Percentiles rank a stretch among this genome's conserved stretches.
Evolutionary conservation across 1,140 invertebrate genomes (phyloP).

Genomic region (Pemphigus obesinymphae): DNA sequence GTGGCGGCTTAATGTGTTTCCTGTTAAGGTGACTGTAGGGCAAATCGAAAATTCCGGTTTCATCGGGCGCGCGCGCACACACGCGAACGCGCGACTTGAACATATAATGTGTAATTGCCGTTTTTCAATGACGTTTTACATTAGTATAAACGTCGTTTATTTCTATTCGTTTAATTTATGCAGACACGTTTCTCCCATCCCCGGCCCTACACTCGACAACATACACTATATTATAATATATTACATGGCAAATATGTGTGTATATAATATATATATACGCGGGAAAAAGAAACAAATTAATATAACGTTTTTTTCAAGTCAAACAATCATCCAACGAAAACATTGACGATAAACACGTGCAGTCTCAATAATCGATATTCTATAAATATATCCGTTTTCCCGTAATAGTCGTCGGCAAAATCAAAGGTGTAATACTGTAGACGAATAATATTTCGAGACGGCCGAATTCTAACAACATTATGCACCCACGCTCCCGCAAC

Average conservation of each 20-base stretch:
- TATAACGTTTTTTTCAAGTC: not conserved
- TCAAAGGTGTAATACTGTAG: not conserved
- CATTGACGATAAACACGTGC: not conserved
- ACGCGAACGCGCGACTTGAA: not conserved
- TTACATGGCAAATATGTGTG: not conserved
- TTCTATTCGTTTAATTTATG: slow-evolving; percentile 10
- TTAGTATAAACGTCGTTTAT: slow-evolving; percentile 10
- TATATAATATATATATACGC: too few species aligned
- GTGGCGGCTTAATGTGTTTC: slow-evolving; percentile 28
- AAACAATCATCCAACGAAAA: not conserved
- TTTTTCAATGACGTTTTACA: slow-evolving; percentile 34
- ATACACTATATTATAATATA: not conserved
- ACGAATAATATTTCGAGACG: not conserved
- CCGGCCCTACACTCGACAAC: not conserved
- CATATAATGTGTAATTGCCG: slow-evolving; percentile 19
- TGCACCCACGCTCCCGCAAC: not conserved
- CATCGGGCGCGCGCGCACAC: not conserved
- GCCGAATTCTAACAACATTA: slow-evolving; percentile 1
- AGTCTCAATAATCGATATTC: not conserved
- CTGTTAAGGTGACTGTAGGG: slow-evolving; percentile 22
- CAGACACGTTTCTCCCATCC: not conserved
- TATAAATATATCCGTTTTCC: not conserved
- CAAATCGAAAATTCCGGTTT: slow-evolving; percentile 36
- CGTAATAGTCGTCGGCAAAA: not conserved
- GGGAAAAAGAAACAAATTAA: slow-evolving; percentile 10